A percentile compares a stretch with the other conserved stretches of the same genome.
phyloP scores from a whole-genome alignment of 1,140 invertebrate species.

The Trinorchestia longiramus region DNA sequence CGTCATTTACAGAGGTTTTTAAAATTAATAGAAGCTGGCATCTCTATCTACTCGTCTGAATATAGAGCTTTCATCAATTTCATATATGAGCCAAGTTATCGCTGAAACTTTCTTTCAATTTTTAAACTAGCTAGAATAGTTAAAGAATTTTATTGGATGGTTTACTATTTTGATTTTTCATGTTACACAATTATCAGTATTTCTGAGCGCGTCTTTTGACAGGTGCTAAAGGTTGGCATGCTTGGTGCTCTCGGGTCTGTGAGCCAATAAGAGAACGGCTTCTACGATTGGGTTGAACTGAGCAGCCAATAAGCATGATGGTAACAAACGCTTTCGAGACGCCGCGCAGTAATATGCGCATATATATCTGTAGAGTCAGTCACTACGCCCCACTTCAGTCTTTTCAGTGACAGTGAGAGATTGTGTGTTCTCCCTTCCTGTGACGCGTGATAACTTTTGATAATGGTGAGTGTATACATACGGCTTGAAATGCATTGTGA shows the following conservation, averaged over 20 bases:
- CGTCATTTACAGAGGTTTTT: neutral
- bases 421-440: neutral
- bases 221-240: constrained; percentile 13
- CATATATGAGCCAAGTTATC: neutral
- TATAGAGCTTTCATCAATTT: neutral
- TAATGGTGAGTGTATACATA: constrained; percentile 30
- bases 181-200: neutral
- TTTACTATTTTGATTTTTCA: neutral
- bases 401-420: constrained; percentile 30
- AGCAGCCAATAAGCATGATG: neutral
- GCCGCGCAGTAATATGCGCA: constrained; percentile 25
- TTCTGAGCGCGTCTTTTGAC: neutral
- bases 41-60: constrained; percentile 7
- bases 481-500: neutral
- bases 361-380: constrained; percentile 37
- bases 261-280: constrained; percentile 7
- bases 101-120: neutral
- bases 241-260: neutral
- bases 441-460: constrained; percentile 35
- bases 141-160: neutral
- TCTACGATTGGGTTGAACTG: too few relatives aligned
- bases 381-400: constrained; percentile 50
- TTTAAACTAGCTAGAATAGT: neutral
- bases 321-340: neutral
- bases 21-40: neutral